Percentiles rank a stretch among this genome's conserved stretches.
Conservation (phyloP, 2,113 vertebrate genomes). For the Eubucco bourcierii region DNA sequence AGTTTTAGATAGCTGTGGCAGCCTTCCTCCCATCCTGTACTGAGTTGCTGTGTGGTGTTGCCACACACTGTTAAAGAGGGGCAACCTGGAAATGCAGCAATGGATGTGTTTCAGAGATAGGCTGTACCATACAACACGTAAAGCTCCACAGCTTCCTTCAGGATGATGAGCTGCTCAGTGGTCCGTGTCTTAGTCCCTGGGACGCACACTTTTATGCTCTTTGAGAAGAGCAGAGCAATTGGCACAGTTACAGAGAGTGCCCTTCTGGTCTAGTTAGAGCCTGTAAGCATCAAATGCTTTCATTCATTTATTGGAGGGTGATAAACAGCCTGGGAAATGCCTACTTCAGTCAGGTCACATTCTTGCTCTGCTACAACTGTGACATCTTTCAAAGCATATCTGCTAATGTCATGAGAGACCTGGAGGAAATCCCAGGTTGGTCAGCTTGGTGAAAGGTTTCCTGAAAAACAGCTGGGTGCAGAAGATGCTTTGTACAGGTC, state of each 20-base stretch:
- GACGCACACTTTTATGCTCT: not conserved
- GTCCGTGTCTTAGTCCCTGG: not conserved
- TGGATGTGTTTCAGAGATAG: not conserved
- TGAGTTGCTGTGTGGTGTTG: not conserved
- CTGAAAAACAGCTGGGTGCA: conserved; percentile 6
- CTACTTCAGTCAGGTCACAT: conserved; percentile 25
- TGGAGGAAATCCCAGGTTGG: not conserved
- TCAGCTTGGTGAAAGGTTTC: not conserved
- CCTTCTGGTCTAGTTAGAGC: conserved; percentile 32
- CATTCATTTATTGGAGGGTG: not conserved
- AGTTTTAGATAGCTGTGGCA: not conserved
- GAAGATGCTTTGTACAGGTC: not conserved
- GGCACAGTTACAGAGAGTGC: not conserved
- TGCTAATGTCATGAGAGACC: not conserved
- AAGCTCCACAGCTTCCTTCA: not conserved
- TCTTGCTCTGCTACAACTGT: conserved; percentile 17
- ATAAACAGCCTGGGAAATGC: conserved; percentile 48
- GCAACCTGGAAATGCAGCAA: not conserved
- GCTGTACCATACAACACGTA: accelerated
- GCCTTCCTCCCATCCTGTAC: not conserved
- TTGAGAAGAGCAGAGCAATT: not conserved
- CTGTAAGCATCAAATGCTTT: conserved; percentile 2
- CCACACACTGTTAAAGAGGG: not conserved
- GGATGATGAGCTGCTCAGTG: not conserved
- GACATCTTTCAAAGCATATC: conserved; percentile 16